These are phyloP conservation scores for Phenganax stokvisi DNA, from an alignment of 92 coral and sea anemone genomes.

Conservation along the genomic window DNA sequence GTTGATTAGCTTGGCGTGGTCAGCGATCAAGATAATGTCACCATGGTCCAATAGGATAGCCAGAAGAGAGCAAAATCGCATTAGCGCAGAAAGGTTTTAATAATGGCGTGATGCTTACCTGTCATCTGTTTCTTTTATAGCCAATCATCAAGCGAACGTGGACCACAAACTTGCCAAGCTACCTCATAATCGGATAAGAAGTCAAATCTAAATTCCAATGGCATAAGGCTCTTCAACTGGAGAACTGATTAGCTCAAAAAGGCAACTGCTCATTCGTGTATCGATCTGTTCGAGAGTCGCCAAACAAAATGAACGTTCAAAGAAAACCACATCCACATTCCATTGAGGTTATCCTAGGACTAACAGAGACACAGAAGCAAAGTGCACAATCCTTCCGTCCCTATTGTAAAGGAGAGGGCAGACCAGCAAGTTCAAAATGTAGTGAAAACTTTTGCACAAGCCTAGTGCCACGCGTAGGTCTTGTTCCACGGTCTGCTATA, in stretches of 20 bases:
- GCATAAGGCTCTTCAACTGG: conserved; percentile 23
- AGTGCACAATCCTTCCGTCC: conserved; percentile 35
- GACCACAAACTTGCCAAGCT: conserved; percentile 58
- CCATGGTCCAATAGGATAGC: conserved; percentile 53
- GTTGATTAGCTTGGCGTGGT: conserved; percentile 64
- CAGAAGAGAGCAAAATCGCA: conserved; percentile 35
- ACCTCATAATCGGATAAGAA: conserved; percentile 95
- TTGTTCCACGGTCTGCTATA: conserved; percentile 20
- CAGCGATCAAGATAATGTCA: conserved; percentile 36
- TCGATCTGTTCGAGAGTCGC: neutral
- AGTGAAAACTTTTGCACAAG: neutral
- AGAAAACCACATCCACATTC: conserved; percentile 77
- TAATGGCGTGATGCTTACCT: conserved; percentile 57
- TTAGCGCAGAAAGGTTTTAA: conserved; percentile 61
- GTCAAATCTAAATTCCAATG: conserved; percentile 28
- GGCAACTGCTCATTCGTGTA: conserved; percentile 6
- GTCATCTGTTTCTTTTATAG: conserved; percentile 55
- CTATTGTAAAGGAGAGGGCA: conserved; percentile 5
- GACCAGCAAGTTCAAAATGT: neutral
- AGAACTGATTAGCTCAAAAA: conserved; percentile 2
- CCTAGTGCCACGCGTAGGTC: conserved; percentile 31
- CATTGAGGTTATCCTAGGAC: conserved; percentile 82
- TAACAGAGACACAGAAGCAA: conserved; percentile 73
- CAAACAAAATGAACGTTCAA: conserved; percentile 57
- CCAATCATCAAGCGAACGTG: conserved; percentile 66